Conservation (phyloP, 2,888 invertebrate genomes). For the Melangyna quadrimaculata region DNA sequence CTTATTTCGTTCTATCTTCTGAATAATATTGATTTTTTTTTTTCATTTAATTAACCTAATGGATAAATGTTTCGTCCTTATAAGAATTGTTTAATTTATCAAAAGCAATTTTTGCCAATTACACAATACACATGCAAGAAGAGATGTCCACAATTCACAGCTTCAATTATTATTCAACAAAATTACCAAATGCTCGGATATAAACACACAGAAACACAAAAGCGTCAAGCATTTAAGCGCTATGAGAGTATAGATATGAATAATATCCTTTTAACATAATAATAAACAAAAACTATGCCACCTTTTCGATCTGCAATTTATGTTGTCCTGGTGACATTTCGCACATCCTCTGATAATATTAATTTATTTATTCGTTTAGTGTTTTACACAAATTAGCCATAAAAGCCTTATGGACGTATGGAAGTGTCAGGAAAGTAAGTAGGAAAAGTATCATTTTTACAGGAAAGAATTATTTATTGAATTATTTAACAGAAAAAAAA, state of each 20-base stretch:
- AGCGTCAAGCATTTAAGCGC: not conserved
- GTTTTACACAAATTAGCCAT: not conserved
- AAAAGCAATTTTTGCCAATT: not conserved
- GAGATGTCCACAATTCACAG: not conserved
- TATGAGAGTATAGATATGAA: not conserved
- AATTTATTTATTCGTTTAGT: conserved; percentile 11
- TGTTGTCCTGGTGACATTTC: conserved; percentile 3
- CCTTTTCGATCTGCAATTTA: not conserved
- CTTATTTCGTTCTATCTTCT: too few species aligned
- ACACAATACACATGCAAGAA: not conserved
- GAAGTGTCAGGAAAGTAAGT: not conserved
- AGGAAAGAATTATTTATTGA: not conserved
- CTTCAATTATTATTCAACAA: not conserved
- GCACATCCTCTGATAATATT: not conserved
- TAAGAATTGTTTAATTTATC: not conserved
- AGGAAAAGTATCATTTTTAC: not conserved
- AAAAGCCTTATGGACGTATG: not conserved
- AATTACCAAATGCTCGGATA: not conserved
- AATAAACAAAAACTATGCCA: not conserved
- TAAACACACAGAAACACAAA: not conserved
- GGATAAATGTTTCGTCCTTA: not conserved
- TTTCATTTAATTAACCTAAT: not conserved
- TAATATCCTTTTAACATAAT: not conserved
- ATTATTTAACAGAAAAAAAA: not conserved
- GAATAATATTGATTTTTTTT: not conserved